Base-by-base conservation (phyloP, 1,140 invertebrate species). In the Asbolus verrucosus region DNA sequence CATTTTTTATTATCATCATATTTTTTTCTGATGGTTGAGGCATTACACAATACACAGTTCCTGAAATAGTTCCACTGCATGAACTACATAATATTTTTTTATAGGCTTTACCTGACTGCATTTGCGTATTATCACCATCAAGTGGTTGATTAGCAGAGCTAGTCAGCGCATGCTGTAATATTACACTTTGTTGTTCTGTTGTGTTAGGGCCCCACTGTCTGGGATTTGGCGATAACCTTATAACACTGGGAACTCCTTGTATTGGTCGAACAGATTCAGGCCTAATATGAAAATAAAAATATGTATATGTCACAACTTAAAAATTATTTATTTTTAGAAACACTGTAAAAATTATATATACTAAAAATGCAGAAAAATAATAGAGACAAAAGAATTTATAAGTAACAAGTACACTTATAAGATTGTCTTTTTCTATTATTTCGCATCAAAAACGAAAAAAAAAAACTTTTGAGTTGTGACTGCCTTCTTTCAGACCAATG, bases 151-250 rank as follows among this genome's bases (percentile, higher is more conserved):
- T 76, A n/a, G 66, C 60, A 33, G 73, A 39, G 71, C 69, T 75
- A 1, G 79, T 81, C 1, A 83, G 70, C 18, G 81, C 82, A 61
- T 82, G 78, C 61, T 83, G 82, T n/a, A 84, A 70, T 15, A 84
- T 83, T 14, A 80, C 73, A 69, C 65, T 70, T 62, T 75, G 71
- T 59, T 75, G 71, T 63, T 77, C 21, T 70, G 69, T 69, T 81
- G 79, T 8, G 15, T 68, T 63, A 63, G 74, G 19, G 15, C 71
- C 33, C 69, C 70, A 73, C 24, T 72, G 71, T 46, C 71, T 69
- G 18, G 79, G 80, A 71, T 84, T 89, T 3, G 92, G 91, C 2
- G 92, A 93, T 72, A 93, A 91, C 80, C 92, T 82, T 76, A 94
- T 94, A 0, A 94, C 92, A 82, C 92, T 93, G 1, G 91, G 92